Evolutionary conservation across 2,113 vertebrate species (phyloP).

Genomic region (Microcebus ravelobensis): DNA sequence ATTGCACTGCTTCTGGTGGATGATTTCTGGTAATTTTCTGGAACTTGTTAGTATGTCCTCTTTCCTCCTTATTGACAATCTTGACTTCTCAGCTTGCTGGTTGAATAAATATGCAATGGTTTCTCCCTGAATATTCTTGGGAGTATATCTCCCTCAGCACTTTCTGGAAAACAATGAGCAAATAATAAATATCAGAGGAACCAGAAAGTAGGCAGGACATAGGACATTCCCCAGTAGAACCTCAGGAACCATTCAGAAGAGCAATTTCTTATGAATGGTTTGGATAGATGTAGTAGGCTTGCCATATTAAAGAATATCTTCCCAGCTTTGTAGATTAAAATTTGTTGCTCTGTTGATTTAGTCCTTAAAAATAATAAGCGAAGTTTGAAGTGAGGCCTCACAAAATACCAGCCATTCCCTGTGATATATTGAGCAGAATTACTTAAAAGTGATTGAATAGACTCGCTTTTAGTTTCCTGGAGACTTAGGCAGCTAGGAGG

Average conservation of each 20-base stretch:
- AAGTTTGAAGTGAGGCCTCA: neutral
- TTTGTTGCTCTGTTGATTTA: neutral
- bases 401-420: neutral
- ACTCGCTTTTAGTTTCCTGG: neutral
- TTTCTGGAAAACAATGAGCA: neutral
- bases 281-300: neutral
- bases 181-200: neutral
- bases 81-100: neutral
- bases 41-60: neutral
- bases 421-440: neutral
- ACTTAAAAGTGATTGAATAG: neutral
- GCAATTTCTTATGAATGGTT: neutral
- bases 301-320: neutral
- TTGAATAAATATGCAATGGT: neutral
- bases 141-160: neutral
- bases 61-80: neutral
- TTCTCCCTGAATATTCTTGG: neutral
- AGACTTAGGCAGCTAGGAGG: too few relatives aligned
- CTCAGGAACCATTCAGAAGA: neutral
- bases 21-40: neutral
- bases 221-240: neutral
- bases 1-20: neutral
- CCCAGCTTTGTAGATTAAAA: neutral
- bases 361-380: neutral
- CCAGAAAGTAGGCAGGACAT: neutral